These are phyloP conservation scores for Lateolabrax maculatus DNA, from an alignment of 2,797 vertebrate genomes.

Conservation along the genomic window DNA sequence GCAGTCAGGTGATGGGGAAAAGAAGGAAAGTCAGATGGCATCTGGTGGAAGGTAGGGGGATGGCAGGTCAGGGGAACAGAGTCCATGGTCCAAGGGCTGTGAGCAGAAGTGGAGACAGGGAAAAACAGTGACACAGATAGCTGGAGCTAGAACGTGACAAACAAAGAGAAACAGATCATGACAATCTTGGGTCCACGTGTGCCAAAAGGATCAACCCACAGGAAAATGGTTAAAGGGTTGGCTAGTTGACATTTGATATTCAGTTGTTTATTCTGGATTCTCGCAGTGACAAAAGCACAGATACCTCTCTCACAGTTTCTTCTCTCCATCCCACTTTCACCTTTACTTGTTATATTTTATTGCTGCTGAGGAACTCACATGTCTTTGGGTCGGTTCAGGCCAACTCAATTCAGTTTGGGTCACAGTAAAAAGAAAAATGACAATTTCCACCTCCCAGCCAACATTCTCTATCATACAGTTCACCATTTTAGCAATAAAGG, in stretches of 20 bases:
- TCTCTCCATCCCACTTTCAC: background rate
- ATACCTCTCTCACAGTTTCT: background rate
- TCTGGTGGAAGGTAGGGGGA: too few species aligned
- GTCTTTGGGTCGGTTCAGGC: background rate
- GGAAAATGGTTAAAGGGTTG: background rate
- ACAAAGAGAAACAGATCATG: too few species aligned
- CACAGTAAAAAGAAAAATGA: background rate
- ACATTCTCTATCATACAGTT: background rate
- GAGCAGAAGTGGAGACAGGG: too few species aligned
- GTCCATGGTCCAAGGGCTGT: too few species aligned
- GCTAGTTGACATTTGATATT: background rate
- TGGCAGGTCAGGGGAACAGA: too few species aligned
- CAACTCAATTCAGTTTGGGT: background rate
- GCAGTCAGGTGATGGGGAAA: too few species aligned
- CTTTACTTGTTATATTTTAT: background rate
- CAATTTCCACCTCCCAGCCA: background rate
- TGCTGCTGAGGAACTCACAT: background rate
- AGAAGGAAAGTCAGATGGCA: too few species aligned
- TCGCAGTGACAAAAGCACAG: background rate
- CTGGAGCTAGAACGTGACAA: too few species aligned
- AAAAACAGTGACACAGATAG: too few species aligned
- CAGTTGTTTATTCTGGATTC: constrained; percentile 16
- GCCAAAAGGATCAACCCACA: background rate
- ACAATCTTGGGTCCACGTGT: background rate
- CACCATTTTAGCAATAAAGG: background rate